Conservation (phyloP, 1,140 invertebrate species). For the Galleria mellonella region DNA sequence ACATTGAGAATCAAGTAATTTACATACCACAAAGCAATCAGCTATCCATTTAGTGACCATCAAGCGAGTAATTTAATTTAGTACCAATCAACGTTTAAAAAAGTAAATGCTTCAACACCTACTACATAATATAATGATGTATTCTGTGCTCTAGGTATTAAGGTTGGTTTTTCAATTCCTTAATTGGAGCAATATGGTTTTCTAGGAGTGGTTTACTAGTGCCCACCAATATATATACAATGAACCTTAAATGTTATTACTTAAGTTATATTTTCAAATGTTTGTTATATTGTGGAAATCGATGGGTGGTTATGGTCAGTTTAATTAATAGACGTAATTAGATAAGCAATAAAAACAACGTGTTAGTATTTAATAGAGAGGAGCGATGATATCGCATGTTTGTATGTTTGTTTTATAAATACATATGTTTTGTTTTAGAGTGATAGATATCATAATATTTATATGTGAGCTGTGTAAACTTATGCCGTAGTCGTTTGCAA, state of each 20-base stretch:
- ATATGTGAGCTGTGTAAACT: background rate
- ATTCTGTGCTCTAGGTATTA: slow-evolving; percentile 6
- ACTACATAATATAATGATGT: background rate
- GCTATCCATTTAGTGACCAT: background rate
- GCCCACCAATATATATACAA: background rate
- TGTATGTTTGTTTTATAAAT: slow-evolving; percentile 3
- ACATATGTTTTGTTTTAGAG: background rate
- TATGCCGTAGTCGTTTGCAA: background rate
- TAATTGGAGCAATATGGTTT: slow-evolving; percentile 5
- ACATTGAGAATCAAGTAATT: background rate
- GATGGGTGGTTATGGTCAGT: slow-evolving; percentile 5
- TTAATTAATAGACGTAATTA: slow-evolving; percentile 2
- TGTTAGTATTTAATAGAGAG: background rate
- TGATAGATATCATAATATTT: slow-evolving; percentile 4
- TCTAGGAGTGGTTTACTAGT: slow-evolving; percentile 5
- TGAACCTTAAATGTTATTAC: too few species aligned
- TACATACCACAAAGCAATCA: background rate
- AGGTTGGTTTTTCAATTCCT: slow-evolving; percentile 10
- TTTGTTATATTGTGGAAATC: background rate
- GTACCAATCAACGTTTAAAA: background rate
- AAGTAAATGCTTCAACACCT: background rate
- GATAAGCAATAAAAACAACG: slow-evolving; percentile 1
- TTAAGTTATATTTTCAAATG: too few species aligned
- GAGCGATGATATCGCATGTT: background rate
- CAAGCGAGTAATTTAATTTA: slow-evolving; percentile 7